Percentiles rank a stretch among this genome's conserved stretches.
These are phyloP conservation scores for Nasonia giraulti DNA, from an alignment of 1,140 invertebrate species.

Conservation along the genomic window DNA sequence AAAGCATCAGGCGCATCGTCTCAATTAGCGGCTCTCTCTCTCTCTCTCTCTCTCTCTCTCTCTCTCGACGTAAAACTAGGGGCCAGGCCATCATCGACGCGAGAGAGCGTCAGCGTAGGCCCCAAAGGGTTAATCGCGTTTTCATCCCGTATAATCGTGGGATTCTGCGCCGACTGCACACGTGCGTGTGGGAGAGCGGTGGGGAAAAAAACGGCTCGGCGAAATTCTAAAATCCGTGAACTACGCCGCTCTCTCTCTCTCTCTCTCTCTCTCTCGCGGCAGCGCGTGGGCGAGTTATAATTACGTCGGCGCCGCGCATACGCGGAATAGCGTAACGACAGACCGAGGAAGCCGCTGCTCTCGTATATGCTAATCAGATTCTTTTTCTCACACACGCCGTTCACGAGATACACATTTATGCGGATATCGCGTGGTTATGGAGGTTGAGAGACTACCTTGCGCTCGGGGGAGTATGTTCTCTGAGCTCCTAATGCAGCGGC, in stretches of 20 bases:
- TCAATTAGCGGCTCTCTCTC: not conserved
- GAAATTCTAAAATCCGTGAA: not conserved
- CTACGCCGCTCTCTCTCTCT: not conserved
- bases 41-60: too few species aligned
- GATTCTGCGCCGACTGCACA: not conserved
- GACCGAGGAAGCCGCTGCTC: not conserved
- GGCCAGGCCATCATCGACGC: not conserved
- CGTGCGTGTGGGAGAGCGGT: constrained; percentile 20
- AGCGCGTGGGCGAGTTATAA: constrained; percentile 52
- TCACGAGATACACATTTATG: constrained; percentile 11
- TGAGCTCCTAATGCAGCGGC: too few species aligned
- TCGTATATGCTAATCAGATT: constrained; percentile 54
- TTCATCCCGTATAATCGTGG: constrained; percentile 1
- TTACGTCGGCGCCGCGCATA: constrained; percentile 54
- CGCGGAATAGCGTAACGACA: constrained; percentile 30
- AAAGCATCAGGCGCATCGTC: not conserved
- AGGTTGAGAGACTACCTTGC: not conserved
- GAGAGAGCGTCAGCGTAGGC: not conserved
- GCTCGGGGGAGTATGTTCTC: not conserved
- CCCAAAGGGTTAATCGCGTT: not conserved
- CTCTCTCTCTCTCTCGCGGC: not conserved
- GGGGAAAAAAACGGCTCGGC: not conserved
- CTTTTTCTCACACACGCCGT: constrained; percentile 56
- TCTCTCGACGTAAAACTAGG: constrained; percentile 19
- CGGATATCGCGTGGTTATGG: constrained; percentile 56